These are phyloP conservation scores for Crypturellus tataupa DNA, from an alignment of 2,797 vertebrate genomes.

Conservation along the genomic window DNA sequence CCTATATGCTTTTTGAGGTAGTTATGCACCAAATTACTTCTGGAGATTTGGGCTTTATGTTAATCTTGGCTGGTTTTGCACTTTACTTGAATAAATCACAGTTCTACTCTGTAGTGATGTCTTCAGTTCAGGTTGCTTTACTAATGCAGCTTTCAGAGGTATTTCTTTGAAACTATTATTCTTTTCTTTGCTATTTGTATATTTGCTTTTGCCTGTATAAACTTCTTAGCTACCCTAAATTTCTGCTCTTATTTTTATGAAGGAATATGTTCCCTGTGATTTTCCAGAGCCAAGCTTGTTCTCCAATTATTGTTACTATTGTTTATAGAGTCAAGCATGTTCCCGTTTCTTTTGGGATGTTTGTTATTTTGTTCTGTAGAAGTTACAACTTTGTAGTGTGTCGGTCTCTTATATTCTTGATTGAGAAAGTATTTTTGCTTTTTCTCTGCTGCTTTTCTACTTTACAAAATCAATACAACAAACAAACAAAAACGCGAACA, in stretches of 20 bases:
- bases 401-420: not conserved
- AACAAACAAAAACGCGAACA: too few relatives aligned
- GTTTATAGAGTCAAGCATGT: fast-evolving
- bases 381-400: not conserved
- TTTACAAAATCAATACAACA: not conserved
- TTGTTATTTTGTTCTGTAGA: not conserved
- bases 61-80: not conserved
- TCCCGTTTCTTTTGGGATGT: not conserved
- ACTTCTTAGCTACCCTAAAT: not conserved
- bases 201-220: not conserved
- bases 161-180: not conserved
- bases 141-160: not conserved
- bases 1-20: not conserved
- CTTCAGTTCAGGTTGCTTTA: not conserved
- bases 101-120: not conserved
- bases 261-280: not conserved
- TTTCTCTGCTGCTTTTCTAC: not conserved
- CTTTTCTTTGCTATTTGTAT: not conserved
- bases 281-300: not conserved
- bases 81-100: not conserved
- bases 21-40: not conserved
- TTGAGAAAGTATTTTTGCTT: not conserved
- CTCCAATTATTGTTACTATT: not conserved
- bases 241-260: not conserved
- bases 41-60: not conserved